Percentiles rank a stretch among this genome's conserved stretches.
phyloP scores from a whole-genome alignment of 2,888 invertebrate genomes.

The Nemapogon koenigi region DNA sequence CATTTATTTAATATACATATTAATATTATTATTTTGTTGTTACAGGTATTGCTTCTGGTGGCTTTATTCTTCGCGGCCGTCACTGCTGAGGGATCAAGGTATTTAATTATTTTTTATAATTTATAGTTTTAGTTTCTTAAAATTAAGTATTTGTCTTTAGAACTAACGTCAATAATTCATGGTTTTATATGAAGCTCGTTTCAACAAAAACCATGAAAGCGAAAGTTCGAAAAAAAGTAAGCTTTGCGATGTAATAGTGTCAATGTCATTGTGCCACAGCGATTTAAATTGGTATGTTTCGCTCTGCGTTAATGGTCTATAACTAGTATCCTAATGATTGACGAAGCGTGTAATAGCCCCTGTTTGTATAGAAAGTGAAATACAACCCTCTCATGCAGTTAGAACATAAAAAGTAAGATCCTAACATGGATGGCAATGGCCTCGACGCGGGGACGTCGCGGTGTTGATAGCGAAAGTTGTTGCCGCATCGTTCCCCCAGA shows the following conservation, averaged over 20 bases:
- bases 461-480: conserved; percentile 44
- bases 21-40: conserved; percentile 21
- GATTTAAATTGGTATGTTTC: conserved; percentile 34
- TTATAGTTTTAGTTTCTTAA: not conserved
- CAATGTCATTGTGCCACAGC: conserved; percentile 41
- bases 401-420: conserved; percentile 22
- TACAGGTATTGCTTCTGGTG: conserved; percentile 58
- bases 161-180: no score
- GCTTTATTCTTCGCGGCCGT: conserved; percentile 41
- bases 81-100: conserved; percentile 54
- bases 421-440: conserved; percentile 30
- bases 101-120: conserved; percentile 17
- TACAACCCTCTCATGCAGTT: conserved; percentile 21
- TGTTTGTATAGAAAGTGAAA: conserved; percentile 36
- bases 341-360: conserved; percentile 26
- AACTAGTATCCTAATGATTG: conserved; percentile 21
- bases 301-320: conserved; percentile 32
- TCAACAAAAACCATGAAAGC: not conserved
- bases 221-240: conserved; percentile 26
- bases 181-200: conserved; percentile 20
- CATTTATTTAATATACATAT: not conserved
- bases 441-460: conserved; percentile 26
- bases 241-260: conserved; percentile 31
- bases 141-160: no score
- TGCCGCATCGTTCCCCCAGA: conserved; percentile 41